Evolutionary conservation across 1,140 invertebrate genomes (phyloP).

Genomic region (Hyphantria cunea): DNA sequence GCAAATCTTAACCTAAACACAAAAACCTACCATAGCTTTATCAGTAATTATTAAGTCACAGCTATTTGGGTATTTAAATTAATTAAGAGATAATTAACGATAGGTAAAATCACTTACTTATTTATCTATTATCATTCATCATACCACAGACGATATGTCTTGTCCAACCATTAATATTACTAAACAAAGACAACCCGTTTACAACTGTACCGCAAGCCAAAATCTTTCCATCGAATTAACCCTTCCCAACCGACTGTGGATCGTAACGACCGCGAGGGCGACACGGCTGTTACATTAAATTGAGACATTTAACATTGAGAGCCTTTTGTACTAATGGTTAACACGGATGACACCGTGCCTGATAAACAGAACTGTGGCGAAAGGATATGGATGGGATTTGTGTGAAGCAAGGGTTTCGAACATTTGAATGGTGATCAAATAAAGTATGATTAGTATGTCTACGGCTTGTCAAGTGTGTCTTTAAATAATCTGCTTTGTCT

Average conservation of each 20-base stretch:
- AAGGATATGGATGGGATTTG: background rate
- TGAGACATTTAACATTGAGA: slow-evolving; percentile 68
- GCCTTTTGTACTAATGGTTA: slow-evolving; percentile 53
- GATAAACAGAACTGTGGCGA: slow-evolving; percentile 34
- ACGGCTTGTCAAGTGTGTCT: no score
- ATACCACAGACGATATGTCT: slow-evolving; percentile 24
- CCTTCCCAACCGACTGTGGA: slow-evolving; percentile 55
- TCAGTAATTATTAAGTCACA: no score
- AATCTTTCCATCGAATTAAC: slow-evolving; percentile 71
- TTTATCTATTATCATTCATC: slow-evolving; percentile 4
- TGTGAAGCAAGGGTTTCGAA: background rate
- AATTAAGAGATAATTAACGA: no score
- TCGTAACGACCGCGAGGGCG: slow-evolving; percentile 52
- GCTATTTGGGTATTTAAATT: no score
- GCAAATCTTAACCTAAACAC: no score
- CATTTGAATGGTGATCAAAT: no score
- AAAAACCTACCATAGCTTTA: no score
- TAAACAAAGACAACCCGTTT: slow-evolving; percentile 32
- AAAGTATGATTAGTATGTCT: no score
- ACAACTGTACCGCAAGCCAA: slow-evolving; percentile 20
- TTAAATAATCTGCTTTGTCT: no score
- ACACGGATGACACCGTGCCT: slow-evolving; percentile 45
- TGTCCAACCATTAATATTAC: slow-evolving; percentile 25
- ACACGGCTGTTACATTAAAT: slow-evolving; percentile 62
- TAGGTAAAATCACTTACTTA: background rate